These are phyloP conservation scores for Epicampocera succincta DNA, from an alignment of 2,888 invertebrate genomes.

Conservation along the genomic window DNA sequence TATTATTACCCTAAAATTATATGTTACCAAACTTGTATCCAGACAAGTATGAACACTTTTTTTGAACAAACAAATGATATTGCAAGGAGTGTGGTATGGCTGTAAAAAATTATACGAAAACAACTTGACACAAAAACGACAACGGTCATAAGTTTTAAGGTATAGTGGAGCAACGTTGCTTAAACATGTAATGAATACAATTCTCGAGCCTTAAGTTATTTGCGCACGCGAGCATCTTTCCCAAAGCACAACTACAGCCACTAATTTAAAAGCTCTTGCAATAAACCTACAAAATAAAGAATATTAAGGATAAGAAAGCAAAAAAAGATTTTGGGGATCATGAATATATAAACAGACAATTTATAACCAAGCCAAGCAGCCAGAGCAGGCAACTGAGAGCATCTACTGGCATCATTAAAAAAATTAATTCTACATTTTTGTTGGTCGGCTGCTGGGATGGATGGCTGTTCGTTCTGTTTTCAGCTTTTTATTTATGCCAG, in stretches of 20 bases:
- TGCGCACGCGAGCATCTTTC: conserved; percentile 66
- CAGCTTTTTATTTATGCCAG: conserved; percentile 31
- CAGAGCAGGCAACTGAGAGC: conserved; percentile 1
- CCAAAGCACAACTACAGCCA: conserved; percentile 17
- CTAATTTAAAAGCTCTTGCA: neutral
- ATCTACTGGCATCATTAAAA: conserved; percentile 23
- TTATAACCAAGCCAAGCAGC: conserved; percentile 47
- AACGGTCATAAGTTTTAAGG: conserved; percentile 59
- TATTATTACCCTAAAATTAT: neutral
- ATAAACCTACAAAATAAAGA: neutral
- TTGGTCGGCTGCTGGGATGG: conserved; percentile 18
- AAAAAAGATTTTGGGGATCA: conserved; percentile 50
- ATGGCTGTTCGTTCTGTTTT: neutral
- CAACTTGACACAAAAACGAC: conserved; percentile 58
- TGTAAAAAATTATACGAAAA: conserved; percentile 35
- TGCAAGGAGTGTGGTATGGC: conserved; percentile 10
- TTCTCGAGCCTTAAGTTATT: conserved; percentile 71
- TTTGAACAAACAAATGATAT: neutral
- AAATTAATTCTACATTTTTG: conserved; percentile 18
- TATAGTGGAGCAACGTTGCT: conserved; percentile 47
- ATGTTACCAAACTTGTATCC: neutral
- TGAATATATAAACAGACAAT: conserved; percentile 64
- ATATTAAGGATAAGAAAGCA: conserved; percentile 20
- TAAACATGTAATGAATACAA: conserved; percentile 71
- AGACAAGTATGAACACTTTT: neutral